Conservation (phyloP, 2,113 vertebrate species). For the Burhinus bistriatus region DNA sequence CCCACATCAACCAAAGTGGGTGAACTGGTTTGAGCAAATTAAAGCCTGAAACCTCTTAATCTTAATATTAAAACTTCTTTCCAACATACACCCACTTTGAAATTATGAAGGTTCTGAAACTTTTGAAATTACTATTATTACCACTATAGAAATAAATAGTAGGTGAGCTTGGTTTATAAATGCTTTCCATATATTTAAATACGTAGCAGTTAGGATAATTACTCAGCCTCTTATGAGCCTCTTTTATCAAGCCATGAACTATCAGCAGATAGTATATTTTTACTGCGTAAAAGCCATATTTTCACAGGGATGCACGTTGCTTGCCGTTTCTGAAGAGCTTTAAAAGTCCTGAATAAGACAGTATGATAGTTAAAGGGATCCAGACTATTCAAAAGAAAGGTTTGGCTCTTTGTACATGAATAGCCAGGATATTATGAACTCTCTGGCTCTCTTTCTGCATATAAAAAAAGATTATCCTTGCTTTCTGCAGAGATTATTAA, state of each 20-base stretch:
- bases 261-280: background rate
- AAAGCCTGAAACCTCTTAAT: background rate
- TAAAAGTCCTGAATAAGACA: background rate
- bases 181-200: background rate
- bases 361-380: background rate
- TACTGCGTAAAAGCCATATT: background rate
- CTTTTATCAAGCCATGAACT: constrained; percentile 2
- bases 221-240: background rate
- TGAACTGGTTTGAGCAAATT: background rate
- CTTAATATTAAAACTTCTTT: background rate
- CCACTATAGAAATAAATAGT: background rate
- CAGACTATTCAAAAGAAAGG: background rate
- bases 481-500: constrained; percentile 56
- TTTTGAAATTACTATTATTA: background rate
- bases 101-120: background rate
- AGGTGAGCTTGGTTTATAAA: constrained; percentile 1
- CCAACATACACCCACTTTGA: background rate
- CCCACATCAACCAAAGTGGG: background rate
- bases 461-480: background rate
- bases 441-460: background rate
- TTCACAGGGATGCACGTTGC: background rate
- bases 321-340: background rate
- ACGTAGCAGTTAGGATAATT: background rate
- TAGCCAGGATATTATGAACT: background rate
- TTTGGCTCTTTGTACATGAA: background rate